Base-by-base conservation (phyloP, 1,140 invertebrate genomes). In the Plodia interpunctella region DNA sequence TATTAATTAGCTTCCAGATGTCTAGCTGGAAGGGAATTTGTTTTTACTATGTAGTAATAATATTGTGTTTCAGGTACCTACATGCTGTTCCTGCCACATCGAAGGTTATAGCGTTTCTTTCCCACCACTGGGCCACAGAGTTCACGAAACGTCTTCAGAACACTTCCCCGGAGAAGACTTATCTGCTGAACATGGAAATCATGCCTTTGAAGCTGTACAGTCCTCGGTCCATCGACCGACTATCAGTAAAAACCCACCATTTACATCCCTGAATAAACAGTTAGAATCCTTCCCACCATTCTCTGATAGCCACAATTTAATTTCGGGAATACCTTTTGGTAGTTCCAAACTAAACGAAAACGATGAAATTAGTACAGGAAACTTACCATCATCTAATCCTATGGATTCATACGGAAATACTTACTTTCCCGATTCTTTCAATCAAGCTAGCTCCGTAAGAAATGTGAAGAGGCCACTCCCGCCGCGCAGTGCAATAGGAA, bases 11-110 rank as follows among this genome's bases (percentile, higher is more conserved):
- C n/a, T n/a, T n/a, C n/a, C n/a, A n/a, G n/a, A n/a, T n/a, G n/a
- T n/a, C n/a, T n/a, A n/a, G n/a, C n/a, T n/a, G n/a, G n/a, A n/a
- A n/a, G n/a, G n/a, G n/a, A n/a, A n/a, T n/a, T n/a, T n/a, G n/a
- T 25, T 25, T 25, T 25, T 25, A 25, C 21, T 6, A 2, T 25
- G 21, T 25, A 3, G 2, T 25, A 3, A 35, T 5, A 13, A 52
- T 17, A 53, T 21, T 38, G 51, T 64, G 11, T 71, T 76, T 52
- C 70, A 94, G 91, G 93, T 97, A 0, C 96, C 96, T 17, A 95
- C 94, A 0, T 96, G 95, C 65, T 97, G 96, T 72, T 95, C 94
- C 0, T 97, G 96, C 76, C 95, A 96, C 70, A 93, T 97, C 2
- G 93, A 94, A 72, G 94, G 94, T 10, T 95, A 94, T 63, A 85